phyloP scores from a whole-genome alignment of 2,797 vertebrate genomes.

The Acanthopagrus latus region DNA sequence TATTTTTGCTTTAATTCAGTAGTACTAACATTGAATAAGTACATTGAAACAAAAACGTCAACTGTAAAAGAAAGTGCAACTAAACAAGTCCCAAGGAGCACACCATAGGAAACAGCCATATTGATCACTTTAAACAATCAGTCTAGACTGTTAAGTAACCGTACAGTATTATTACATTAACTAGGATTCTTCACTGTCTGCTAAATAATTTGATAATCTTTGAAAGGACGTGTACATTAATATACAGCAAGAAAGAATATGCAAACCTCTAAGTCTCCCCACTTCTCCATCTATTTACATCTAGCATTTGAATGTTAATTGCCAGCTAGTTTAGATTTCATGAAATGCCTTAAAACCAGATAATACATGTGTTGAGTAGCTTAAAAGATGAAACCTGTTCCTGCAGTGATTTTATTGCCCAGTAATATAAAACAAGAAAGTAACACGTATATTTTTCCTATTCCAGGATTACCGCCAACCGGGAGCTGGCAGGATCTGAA shows the following conservation, averaged over 20 bases:
- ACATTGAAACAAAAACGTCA: not conserved
- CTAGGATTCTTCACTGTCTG: not conserved
- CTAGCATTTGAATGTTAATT: slow-evolving; percentile 11
- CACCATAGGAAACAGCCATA: not conserved
- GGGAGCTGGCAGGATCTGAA: slow-evolving; percentile 96
- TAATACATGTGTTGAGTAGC: not conserved
- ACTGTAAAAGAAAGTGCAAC: slow-evolving; percentile 9
- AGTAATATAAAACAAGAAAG: not conserved
- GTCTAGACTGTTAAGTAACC: too few species aligned
- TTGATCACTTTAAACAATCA: too few species aligned
- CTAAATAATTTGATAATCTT: not conserved
- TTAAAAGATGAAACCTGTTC: not conserved
- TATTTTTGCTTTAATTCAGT: not conserved
- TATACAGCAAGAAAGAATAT: not conserved
- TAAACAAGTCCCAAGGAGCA: not conserved
- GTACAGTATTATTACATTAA: not conserved
- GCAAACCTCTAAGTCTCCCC: not conserved
- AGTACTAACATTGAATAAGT: slow-evolving; percentile 9
- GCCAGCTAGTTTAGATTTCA: not conserved
- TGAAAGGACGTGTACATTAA: not conserved
- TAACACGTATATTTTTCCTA: not conserved
- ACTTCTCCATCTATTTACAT: not conserved
- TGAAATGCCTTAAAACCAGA: not conserved
- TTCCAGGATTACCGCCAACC: slow-evolving; percentile 87
- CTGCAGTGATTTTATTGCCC: not conserved